Evolutionary conservation across 2,113 vertebrate species (phyloP).

Genomic region (Pachyramphus minor): DNA sequence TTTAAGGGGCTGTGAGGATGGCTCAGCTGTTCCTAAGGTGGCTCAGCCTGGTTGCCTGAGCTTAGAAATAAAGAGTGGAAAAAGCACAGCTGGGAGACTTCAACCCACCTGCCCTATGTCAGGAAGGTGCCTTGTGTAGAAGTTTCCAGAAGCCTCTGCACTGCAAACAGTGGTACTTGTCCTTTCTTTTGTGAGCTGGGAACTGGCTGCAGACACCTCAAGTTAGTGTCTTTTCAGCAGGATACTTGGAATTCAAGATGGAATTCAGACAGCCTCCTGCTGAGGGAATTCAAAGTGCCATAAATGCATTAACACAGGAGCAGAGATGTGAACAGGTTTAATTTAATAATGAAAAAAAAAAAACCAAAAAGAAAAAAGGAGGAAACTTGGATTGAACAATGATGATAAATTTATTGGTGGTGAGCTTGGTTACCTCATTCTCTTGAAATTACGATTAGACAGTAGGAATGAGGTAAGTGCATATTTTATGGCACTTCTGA

Average conservation of each 20-base stretch:
- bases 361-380: background rate
- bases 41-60: background rate
- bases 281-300: background rate
- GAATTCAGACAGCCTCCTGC: background rate
- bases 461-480: background rate
- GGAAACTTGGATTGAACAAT: background rate
- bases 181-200: background rate
- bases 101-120: background rate
- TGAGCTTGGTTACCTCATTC: constrained; percentile 16
- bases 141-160: background rate
- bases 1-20: background rate
- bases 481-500: background rate
- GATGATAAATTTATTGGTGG: background rate
- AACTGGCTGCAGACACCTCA: background rate
- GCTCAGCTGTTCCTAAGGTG: background rate
- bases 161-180: fast-evolving
- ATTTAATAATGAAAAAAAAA: background rate
- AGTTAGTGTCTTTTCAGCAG: background rate
- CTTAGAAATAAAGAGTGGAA: background rate
- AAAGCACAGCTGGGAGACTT: background rate
- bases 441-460: background rate
- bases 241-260: background rate
- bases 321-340: background rate
- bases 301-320: background rate
- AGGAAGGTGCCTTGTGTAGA: background rate